Base-by-base conservation (phyloP, 1,140 invertebrate species). In the Drosophila mayri region DNA sequence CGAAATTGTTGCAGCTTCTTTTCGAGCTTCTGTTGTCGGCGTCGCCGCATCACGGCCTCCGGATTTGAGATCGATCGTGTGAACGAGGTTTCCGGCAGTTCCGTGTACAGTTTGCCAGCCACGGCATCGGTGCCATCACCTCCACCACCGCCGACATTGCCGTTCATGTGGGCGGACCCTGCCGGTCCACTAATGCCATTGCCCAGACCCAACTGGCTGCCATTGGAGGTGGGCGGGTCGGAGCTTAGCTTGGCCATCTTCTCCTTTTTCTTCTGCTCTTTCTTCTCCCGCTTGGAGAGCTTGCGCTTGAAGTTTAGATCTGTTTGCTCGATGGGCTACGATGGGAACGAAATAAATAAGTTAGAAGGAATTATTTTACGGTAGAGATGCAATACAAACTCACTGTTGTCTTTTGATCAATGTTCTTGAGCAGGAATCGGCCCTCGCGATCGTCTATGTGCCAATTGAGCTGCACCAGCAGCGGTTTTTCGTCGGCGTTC, bases 381-480 rank as follows among this genome's bases (percentile, higher is more conserved):
- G 4, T 22, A 14, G 5, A n/a, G 10, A 9, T 6, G 20, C 32
- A 43, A 58, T 65, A 18, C n/a, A 12, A 49, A 72, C 84, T 93
- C 91, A 95, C 95, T 90, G 95, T 96, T 6, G 94, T 95, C 92
- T 96, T 97, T 80, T 97, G 96, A 92, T 97, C 96, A 80, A 98
- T 96, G 84, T 97, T 95, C 91, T 97, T 96, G 7, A 99, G 94
- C 55, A 99, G 94, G 94, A 99, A 99, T 49, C 99, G 94, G 37
- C 99, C 99, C 93, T 99, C 99, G 28, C 98, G 94, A 92, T 99
- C 98, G 93, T 99, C 98, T 46, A 98, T 97, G 91, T 99, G 98
- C 99, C 99, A 99, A 94, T 99, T 99, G 35, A 99, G 94, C 93
- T 99, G 99, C n/a, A 99, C 99, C 50, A 99, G 94, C 38, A 99